Conservation (phyloP, 2,888 invertebrate genomes). For the Lasioglossum oenotherae region DNA sequence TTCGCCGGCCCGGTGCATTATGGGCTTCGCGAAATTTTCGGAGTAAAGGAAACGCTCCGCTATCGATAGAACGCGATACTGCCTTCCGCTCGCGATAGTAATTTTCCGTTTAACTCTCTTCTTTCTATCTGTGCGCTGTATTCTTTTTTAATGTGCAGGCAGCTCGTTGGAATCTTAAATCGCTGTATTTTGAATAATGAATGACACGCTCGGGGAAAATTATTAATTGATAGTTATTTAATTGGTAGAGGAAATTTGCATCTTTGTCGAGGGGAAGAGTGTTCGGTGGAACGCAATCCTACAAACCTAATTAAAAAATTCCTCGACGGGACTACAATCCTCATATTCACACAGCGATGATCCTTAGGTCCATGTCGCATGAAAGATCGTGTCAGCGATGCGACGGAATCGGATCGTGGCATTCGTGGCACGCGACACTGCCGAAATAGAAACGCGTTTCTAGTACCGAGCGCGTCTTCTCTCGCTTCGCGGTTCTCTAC, state of each 20-base stretch:
- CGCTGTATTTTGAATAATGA: not conserved
- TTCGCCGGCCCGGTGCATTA: not conserved
- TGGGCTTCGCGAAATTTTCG: conserved; percentile 4
- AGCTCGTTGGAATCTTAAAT: not conserved
- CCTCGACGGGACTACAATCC: conserved; percentile 18
- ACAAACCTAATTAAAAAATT: conserved; percentile 29
- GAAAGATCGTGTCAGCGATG: conserved; percentile 18
- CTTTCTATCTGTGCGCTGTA: not conserved
- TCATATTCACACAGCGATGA: conserved; percentile 28
- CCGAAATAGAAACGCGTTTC: conserved; percentile 49
- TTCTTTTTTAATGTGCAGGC: not conserved
- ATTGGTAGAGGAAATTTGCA: not conserved
- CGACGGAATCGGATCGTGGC: conserved; percentile 22
- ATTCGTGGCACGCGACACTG: conserved; percentile 51
- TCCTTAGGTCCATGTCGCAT: conserved; percentile 4
- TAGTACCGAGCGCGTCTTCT: conserved; percentile 11
- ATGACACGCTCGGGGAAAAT: not conserved
- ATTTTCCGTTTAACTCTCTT: not conserved
- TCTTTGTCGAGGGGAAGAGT: not conserved
- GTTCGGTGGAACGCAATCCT: not conserved
- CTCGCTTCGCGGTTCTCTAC: not conserved
- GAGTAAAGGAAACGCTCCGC: not conserved
- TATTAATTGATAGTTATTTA: not conserved
- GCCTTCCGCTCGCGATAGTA: not conserved
- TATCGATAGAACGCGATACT: not conserved